These are phyloP conservation scores for Pyralis farinalis DNA, from an alignment of 2,888 invertebrate genomes.

Conservation along the genomic window DNA sequence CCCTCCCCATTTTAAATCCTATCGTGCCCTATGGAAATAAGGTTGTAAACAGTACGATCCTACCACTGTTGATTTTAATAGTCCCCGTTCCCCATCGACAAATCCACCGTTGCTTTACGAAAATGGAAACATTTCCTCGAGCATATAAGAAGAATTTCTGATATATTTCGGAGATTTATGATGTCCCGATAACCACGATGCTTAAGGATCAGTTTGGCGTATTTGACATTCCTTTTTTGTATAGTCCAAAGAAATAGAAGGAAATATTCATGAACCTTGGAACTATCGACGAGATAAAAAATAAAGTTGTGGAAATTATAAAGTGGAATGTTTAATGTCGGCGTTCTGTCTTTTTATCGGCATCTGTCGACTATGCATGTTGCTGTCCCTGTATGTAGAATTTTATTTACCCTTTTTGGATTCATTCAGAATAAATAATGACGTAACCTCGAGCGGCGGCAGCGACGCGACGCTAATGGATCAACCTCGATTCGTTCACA, in stretches of 20 bases:
- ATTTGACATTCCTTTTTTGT: conserved; percentile 68
- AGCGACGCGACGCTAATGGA: neutral
- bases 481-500: neutral
- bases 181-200: conserved; percentile 62
- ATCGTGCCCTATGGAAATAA: conserved; percentile 27
- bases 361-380: conserved; percentile 10
- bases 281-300: conserved; percentile 43
- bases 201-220: conserved; percentile 77
- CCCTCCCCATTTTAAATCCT: conserved; percentile 26
- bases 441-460: conserved; percentile 17
- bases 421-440: conserved; percentile 28
- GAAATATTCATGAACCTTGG: conserved; percentile 21
- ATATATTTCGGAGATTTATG: conserved; percentile 59
- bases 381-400: conserved; percentile 12
- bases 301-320: conserved; percentile 49
- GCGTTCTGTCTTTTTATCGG: conserved; percentile 43
- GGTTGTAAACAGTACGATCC: conserved; percentile 24
- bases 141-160: conserved; percentile 62
- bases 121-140: conserved; percentile 57
- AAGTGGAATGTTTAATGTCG: conserved; percentile 44
- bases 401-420: conserved; percentile 22
- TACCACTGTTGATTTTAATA: conserved; percentile 33
- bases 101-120: conserved; percentile 46
- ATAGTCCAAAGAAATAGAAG: conserved; percentile 29
- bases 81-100: conserved; percentile 36